phyloP scores from a whole-genome alignment of 2,888 invertebrate genomes.

The Cecidostiba fungosa region DNA sequence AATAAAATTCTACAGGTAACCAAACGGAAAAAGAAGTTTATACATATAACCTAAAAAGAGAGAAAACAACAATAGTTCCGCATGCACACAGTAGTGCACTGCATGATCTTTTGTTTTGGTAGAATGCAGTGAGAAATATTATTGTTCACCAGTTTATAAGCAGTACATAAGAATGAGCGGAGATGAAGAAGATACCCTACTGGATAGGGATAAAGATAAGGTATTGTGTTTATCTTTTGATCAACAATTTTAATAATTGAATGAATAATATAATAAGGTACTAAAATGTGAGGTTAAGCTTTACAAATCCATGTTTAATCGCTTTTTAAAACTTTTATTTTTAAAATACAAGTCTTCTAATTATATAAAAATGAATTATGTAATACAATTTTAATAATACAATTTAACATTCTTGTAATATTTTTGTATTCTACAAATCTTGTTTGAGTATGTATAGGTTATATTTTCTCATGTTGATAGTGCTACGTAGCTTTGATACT shows the following conservation, averaged over 20 bases:
- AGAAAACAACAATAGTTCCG: neutral
- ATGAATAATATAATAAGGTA: neutral
- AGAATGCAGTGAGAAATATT: slow-evolving; percentile 1
- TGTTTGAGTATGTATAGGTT: neutral
- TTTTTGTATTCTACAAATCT: neutral
- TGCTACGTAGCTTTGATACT: neutral
- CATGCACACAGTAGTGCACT: neutral
- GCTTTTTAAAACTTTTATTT: slow-evolving; percentile 28
- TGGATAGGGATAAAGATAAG: slow-evolving; percentile 67
- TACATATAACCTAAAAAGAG: neutral
- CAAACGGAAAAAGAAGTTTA: neutral
- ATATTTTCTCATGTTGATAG: neutral
- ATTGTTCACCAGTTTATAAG: neutral
- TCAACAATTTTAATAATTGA: neutral
- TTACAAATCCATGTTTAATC: slow-evolving; percentile 6
- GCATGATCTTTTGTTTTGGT: neutral
- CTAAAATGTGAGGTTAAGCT: slow-evolving; percentile 47
- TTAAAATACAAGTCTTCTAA: slow-evolving; percentile 16
- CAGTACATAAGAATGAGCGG: slow-evolving; percentile 50
- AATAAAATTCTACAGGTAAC: neutral
- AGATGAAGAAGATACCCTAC: slow-evolving; percentile 66
- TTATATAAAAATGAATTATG: slow-evolving; percentile 11
- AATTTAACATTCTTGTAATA: neutral
- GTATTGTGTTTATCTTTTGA: slow-evolving; percentile 62
- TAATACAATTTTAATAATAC: neutral